These are phyloP conservation scores for Sinocyclocheilus anophthalmus DNA, from an alignment of 2,113 vertebrate species.

Conservation along the genomic window DNA sequence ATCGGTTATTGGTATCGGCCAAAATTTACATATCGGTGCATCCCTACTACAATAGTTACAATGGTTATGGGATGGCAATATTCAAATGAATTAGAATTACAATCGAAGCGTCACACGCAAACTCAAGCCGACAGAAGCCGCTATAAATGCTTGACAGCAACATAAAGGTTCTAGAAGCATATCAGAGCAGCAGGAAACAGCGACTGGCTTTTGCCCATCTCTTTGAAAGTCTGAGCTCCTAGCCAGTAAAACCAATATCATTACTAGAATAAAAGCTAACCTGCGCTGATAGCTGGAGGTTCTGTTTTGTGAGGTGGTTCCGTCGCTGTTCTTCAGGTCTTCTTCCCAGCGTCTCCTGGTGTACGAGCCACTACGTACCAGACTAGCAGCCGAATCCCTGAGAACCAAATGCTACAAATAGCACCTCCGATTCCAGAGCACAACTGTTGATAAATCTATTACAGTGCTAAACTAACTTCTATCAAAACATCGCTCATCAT, in stretches of 20 bases:
- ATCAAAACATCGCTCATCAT: too few species aligned
- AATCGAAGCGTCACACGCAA: background rate
- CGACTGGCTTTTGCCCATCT: background rate
- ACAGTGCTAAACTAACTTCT: background rate
- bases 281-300: conserved; percentile 94
- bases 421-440: conserved; percentile 45
- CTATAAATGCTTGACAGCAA: background rate
- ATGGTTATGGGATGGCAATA: background rate
- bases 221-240: background rate
- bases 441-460: background rate
- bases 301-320: conserved; percentile 85
- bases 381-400: conserved; percentile 89
- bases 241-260: background rate
- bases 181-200: background rate
- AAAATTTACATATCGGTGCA: too few species aligned
- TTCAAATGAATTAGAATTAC: background rate
- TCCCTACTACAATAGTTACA: background rate
- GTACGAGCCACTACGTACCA: conserved; percentile 94
- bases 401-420: conserved; percentile 67
- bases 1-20: too few species aligned
- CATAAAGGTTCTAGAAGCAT: background rate
- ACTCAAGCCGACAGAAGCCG: background rate
- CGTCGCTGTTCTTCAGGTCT: conserved; percentile 92
- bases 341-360: conserved; percentile 97
- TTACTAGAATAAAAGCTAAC: conserved; percentile 70